Percentiles rank a stretch among this genome's conserved stretches.
phyloP scores from a whole-genome alignment of 2,797 vertebrate genomes.

The Yasuhikotakia modesta region DNA sequence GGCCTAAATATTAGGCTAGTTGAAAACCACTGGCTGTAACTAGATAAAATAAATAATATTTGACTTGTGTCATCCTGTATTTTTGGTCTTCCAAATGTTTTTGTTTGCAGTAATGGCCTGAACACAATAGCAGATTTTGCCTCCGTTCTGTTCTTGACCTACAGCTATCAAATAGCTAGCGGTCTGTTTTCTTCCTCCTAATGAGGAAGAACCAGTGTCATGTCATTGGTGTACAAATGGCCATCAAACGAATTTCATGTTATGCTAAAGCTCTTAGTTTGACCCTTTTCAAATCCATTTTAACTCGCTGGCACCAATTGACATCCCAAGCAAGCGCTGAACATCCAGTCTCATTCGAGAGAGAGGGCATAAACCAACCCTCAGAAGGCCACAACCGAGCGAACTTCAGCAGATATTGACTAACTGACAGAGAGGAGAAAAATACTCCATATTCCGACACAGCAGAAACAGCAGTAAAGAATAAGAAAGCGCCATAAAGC shows the following conservation, averaged over 20 bases:
- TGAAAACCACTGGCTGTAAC: too few relatives aligned
- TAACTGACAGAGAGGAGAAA: constrained; percentile 41
- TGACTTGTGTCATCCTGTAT: too few relatives aligned
- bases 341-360: constrained; percentile 34
- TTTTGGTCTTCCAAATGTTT: too few relatives aligned
- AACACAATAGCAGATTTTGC: background rate
- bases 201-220: background rate
- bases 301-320: background rate
- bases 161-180: constrained; percentile 5
- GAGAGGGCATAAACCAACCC: constrained; percentile 34
- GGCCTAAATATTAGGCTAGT: too few relatives aligned
- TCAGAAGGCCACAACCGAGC: constrained; percentile 22
- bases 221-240: background rate
- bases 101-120: constrained; percentile 12
- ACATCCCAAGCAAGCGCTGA: constrained; percentile 1
- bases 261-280: background rate
- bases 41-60: too few relatives aligned
- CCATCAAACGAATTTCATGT: background rate
- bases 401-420: constrained; percentile 39
- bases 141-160: constrained; percentile 7
- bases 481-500: constrained; percentile 32
- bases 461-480: constrained; percentile 33
- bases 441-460: constrained; percentile 41
- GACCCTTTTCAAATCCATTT: background rate
- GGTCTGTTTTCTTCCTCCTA: background rate